Conservation (phyloP, 1,140 invertebrate species). For the Antheraea pernyi region DNA sequence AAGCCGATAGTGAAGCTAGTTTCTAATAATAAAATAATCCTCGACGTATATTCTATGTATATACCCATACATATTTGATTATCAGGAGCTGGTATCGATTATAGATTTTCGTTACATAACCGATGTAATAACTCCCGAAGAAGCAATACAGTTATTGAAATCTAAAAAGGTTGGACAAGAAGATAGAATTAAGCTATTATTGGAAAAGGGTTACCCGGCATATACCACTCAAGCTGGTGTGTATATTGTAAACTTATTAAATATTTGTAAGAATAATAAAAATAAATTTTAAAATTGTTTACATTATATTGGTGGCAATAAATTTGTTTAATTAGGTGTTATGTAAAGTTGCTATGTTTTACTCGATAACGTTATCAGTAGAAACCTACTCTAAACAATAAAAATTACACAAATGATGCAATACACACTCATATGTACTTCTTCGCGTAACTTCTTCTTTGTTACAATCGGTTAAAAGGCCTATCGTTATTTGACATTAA, state of each 20-base stretch:
- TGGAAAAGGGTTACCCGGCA: conserved; percentile 85
- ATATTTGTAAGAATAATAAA: too few relatives aligned
- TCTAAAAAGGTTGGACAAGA: conserved; percentile 80
- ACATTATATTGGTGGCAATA: neutral
- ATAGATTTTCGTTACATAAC: conserved; percentile 93
- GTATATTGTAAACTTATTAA: too few relatives aligned
- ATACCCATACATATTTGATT: neutral
- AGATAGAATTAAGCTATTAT: conserved; percentile 80
- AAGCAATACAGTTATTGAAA: conserved; percentile 88
- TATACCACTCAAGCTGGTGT: conserved; percentile 89
- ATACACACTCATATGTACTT: neutral
- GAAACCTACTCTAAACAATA: neutral
- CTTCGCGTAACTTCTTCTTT: too few relatives aligned
- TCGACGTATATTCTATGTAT: neutral
- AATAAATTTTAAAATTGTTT: neutral
- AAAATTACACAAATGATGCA: neutral
- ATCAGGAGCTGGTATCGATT: conserved; percentile 84
- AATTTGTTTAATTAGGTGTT: neutral
- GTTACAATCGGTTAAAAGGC: too few relatives aligned
- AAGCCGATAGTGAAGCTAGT: too few relatives aligned
- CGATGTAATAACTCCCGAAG: conserved; percentile 90
- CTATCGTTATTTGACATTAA: too few relatives aligned
- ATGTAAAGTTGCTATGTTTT: neutral
- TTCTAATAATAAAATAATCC: too few relatives aligned
- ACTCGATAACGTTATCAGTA: neutral